Percentiles rank a stretch among this genome's conserved stretches.
These are phyloP conservation scores for Esox niger DNA, from an alignment of 2,113 vertebrate species.

Conservation along the genomic window DNA sequence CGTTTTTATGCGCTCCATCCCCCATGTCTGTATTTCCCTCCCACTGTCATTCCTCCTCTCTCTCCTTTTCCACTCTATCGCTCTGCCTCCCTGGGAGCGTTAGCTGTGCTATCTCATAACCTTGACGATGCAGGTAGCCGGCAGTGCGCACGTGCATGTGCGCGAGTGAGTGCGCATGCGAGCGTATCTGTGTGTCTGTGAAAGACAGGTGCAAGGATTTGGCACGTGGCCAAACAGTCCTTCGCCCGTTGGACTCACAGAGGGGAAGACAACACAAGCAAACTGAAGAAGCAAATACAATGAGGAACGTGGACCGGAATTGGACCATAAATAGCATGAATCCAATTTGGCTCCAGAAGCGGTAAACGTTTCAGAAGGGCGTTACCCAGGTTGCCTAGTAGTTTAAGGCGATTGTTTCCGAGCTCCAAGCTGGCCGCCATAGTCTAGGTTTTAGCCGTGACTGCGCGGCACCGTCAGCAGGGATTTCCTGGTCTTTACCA, in stretches of 20 bases:
- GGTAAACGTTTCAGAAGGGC: constrained; percentile 32
- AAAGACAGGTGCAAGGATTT: constrained; percentile 67
- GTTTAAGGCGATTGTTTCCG: too few species aligned
- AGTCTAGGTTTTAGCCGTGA: too few species aligned
- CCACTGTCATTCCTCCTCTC: constrained; percentile 40
- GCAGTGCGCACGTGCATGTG: not conserved
- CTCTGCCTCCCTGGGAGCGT: constrained; percentile 20
- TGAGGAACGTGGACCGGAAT: constrained; percentile 37
- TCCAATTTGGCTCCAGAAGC: constrained; percentile 53
- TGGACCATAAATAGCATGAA: constrained; percentile 58
- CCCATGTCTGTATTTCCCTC: constrained; percentile 39
- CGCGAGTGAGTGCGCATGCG: constrained; percentile 8
- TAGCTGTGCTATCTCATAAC: constrained; percentile 54
- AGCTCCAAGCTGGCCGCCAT: too few species aligned
- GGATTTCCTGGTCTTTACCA: too few species aligned
- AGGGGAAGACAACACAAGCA: constrained; percentile 19
- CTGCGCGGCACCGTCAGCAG: too few species aligned
- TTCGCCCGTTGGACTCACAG: constrained; percentile 25
- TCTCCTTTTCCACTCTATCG: constrained; percentile 39
- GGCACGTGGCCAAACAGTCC: constrained; percentile 39
- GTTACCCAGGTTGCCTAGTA: too few species aligned
- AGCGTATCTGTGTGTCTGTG: constrained; percentile 32
- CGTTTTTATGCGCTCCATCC: constrained; percentile 39
- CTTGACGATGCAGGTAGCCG: constrained; percentile 57
- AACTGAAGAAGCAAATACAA: constrained; percentile 47